Base-by-base conservation (phyloP, 2,113 vertebrate genomes). In the Lanius collurio region DNA sequence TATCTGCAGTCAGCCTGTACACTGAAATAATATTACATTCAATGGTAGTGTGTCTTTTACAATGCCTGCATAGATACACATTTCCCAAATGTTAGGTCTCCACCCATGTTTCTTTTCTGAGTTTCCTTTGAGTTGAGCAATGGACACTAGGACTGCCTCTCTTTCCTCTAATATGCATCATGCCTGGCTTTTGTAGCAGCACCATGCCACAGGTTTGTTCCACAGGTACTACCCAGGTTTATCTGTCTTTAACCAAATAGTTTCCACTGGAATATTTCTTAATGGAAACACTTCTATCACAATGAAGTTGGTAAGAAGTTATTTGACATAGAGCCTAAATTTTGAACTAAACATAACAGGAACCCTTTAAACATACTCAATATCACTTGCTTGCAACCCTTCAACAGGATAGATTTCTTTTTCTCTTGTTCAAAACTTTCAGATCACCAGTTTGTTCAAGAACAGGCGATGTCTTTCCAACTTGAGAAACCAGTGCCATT, bases 301-400 rank as follows among this genome's bases (percentile, higher is more conserved):
- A 3, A 17, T 90, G 69, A 90, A 69, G 39, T 47, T 3, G 1
- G 50, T 82, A 87, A 87, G 37, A 84, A 73, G 46, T 93, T 73
- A 87, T 47, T 95, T 80, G 81, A 80, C 78, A 85, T 16, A 64
- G 42, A 93, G 28, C 55, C 68, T 90, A 91, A 94, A 86, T 80
- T 95, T 94, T 91, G 55, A 94, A 56, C 17, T 90, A 67, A 91
- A 74, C 2, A 0, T 77, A 77, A 50, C 59, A 77, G 39, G 35
- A 90, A n/a, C 17, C 39, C 20, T 69, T 76, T 91, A 46, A 91
- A 63, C 4, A 6, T 84, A 56, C 46, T 73, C 63, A 63, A 30
- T 88, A 55, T 59, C 35, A 8, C 49, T 83, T 62, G 53, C 70
- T 87, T 74, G 26, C 31, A 82, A 39, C 33, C 26, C 33, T 92